Evolutionary conservation across 2,113 vertebrate genomes (phyloP), one percentile per base, ranked within the genome.

Genomic region (Odontesthes bonariensis): DNA sequence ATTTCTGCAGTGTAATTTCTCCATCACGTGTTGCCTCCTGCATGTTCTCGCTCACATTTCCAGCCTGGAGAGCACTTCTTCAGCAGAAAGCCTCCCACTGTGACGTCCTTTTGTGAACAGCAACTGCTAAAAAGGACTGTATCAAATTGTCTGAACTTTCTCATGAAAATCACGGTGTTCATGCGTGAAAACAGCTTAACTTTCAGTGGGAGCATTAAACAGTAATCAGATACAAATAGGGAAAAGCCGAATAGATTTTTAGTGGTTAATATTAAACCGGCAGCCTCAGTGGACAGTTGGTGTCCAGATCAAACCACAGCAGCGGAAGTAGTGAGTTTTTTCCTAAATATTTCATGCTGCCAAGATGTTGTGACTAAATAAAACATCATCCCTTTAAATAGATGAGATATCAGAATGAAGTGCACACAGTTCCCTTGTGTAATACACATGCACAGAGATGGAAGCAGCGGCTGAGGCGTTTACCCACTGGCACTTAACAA

Each of bases 301-400:
- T 46, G 19, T 72, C 54, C 46, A 69, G 53, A 51, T 55, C 60
- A 59, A 35, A 55, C 40, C 42, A 22, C 5, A 73, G 47, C 19
- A 38, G 51, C 27, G 16, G 49, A 73, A 19, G 20, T n/a, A 22
- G 23, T 19, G 7, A 38, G 35, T 8, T 32, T 63, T 71, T 31
- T 71, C 13, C 46, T 46, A 32, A 55, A 63, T 63, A 44, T 63
- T 64, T 55, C 7, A 73, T 73, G 31, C 31, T 27, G 23, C 55
- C 62, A 61, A 66, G 58, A 80, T 82, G 62, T 62, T 33, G 20
- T 33, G 19, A 61, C 40, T 77, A 65, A 81, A 81, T 79, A 71
- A 77, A 78, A 70, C 17, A 79, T 69, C 42, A 65, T 16, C 32
- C 10, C 32, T 81, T 75, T 78, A 79, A 73, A 79, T 72, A 33